Conservation (phyloP, 2,113 vertebrate species). For the Lepus europaeus region DNA sequence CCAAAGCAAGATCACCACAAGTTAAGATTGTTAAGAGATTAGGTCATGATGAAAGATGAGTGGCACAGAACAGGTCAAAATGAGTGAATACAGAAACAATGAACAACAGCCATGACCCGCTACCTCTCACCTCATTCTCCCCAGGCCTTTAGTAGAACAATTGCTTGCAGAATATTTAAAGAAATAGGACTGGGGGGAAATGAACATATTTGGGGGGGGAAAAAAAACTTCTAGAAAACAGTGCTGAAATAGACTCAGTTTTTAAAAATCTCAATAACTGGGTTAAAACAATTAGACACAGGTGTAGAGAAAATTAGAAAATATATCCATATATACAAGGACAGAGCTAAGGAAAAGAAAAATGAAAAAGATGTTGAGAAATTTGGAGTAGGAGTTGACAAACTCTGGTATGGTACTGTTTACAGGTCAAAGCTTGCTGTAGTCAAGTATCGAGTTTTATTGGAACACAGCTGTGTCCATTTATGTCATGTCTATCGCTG, state of each 20-base stretch:
- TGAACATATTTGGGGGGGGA: neutral
- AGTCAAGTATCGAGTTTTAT: neutral
- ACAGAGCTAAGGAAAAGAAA: neutral
- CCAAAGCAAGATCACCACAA: neutral
- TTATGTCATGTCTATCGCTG: neutral
- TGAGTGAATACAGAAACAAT: neutral
- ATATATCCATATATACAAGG: neutral
- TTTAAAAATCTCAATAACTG: neutral
- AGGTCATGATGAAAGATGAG: neutral
- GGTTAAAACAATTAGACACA: conserved; percentile 17
- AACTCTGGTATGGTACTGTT: neutral
- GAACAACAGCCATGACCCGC: neutral
- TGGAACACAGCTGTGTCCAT: neutral
- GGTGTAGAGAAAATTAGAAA: conserved; percentile 25
- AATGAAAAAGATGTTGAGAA: neutral
- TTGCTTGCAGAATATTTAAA: neutral
- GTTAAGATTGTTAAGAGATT: neutral
- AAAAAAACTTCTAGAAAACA: conserved; percentile 6
- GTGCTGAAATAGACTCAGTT: neutral
- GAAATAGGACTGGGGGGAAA: neutral
- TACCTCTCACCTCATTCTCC: neutral
- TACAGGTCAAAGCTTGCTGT: neutral
- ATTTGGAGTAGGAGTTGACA: neutral
- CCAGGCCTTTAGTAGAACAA: neutral
- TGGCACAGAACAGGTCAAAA: neutral